Percentiles rank a stretch among this genome's conserved stretches.
Conservation (phyloP, 1,140 invertebrate species). For the Aphaenogaster ashmeadi region DNA sequence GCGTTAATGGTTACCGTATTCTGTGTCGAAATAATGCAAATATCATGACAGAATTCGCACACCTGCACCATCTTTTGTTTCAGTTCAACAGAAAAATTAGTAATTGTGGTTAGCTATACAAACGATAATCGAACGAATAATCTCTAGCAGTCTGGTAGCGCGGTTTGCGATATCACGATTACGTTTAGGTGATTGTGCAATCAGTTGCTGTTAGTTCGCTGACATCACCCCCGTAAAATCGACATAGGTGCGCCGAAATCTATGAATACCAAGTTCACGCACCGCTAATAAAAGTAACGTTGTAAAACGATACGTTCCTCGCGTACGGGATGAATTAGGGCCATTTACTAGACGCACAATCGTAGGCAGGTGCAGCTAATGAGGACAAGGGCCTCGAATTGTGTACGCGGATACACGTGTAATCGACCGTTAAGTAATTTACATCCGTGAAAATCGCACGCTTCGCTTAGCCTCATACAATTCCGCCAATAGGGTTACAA, state of each 20-base stretch:
- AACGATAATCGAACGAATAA: neutral
- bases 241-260: constrained; percentile 39
- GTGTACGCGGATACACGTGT: constrained; percentile 63
- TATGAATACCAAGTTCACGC: constrained; percentile 51
- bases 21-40: neutral
- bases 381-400: constrained; percentile 70
- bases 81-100: neutral
- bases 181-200: constrained; percentile 15
- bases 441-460: constrained; percentile 62
- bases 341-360: constrained; percentile 65
- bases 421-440: constrained; percentile 73
- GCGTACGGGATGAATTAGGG: constrained; percentile 66
- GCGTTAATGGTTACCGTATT: neutral
- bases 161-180: neutral
- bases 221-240: constrained; percentile 35
- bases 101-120: neutral
- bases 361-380: constrained; percentile 73
- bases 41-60: neutral
- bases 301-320: constrained; percentile 55
- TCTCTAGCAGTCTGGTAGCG: neutral
- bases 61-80: neutral
- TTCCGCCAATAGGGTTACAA: neutral
- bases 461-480: constrained; percentile 28
- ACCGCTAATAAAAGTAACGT: constrained; percentile 46
- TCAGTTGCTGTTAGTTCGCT: neutral